Evolutionary conservation across 1,140 invertebrate genomes (phyloP), one percentile per base, ranked within the genome.

Genomic region (Paramacrobiotus metropolitanus): DNA sequence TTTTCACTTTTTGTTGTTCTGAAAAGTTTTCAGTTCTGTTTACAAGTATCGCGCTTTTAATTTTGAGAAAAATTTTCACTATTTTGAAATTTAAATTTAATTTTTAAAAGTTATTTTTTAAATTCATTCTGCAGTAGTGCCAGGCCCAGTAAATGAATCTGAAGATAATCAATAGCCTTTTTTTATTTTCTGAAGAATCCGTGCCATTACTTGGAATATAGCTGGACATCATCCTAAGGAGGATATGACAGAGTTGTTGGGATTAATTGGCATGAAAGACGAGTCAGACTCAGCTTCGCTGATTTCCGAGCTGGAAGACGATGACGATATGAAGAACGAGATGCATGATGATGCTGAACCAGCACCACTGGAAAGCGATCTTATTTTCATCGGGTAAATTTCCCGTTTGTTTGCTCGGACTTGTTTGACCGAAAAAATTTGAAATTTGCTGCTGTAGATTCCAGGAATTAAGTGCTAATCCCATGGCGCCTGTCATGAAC

Each of bases 391-490:
- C 24, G 48, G 48, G 48, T 55, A 28, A 15, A n/a, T 40, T 9
- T n/a, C n/a, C n/a, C n/a, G n/a, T n/a, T n/a, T n/a, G n/a, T n/a
- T n/a, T n/a, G n/a, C n/a, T n/a, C n/a, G n/a, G n/a, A n/a, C n/a
- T n/a, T n/a, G n/a, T n/a, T n/a, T n/a, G n/a, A n/a, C 34, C 9
- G 9, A 40, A 40, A 9, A 40, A 40, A 40, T 40, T 9, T n/a
- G 9, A 40, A 9, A 9, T 40, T 9, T 30, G 60, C 63, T 66
- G 64, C 68, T 74, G 62, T 67, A 85, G 83, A n/a, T 75, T 90
- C 62, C 87, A 92, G 77, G 87, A 92, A 77, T 83, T 91, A 0
- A 89, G 86, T 70, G 82, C 84, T 1, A 84, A 87, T 66, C 85
- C 86, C 3, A 83, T 86, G 68, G 85, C 87, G 71, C 80, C 87